Evolutionary conservation across 2,888 invertebrate genomes (phyloP).

Genomic region (Andricus quercusramuli): DNA sequence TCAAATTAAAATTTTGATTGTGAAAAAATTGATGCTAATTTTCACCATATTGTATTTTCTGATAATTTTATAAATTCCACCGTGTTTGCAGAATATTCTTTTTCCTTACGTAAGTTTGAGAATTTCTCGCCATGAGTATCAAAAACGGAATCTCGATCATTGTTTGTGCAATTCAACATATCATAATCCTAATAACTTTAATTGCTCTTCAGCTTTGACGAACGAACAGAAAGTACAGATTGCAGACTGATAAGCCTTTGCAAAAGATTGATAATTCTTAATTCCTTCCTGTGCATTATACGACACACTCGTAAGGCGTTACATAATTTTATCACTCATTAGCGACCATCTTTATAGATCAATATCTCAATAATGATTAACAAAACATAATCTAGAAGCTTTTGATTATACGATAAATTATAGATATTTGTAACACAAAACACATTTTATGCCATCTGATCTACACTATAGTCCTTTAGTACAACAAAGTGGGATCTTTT

Average conservation of each 20-base stretch:
- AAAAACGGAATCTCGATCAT: not conserved
- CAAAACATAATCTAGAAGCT: not conserved
- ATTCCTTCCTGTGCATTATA: constrained; percentile 1
- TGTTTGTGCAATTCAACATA: not conserved
- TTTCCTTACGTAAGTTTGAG: not conserved
- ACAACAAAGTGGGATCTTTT: not conserved
- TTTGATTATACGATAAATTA: not conserved
- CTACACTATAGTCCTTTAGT: not conserved
- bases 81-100: not conserved
- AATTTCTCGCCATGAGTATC: not conserved
- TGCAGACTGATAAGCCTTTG: not conserved
- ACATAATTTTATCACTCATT: not conserved
- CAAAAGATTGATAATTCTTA: not conserved
- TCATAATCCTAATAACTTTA: not conserved
- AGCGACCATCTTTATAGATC: not conserved
- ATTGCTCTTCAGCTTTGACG: not conserved
- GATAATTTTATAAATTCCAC: not conserved
- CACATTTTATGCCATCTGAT: not conserved
- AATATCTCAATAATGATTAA: not conserved
- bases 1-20: not conserved
- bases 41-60: not conserved
- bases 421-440: not conserved
- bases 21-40: not conserved
- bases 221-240: not conserved
- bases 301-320: not conserved